Base-by-base conservation (phyloP, 2,797 vertebrate species). In the Taeniopygia guttata region DNA sequence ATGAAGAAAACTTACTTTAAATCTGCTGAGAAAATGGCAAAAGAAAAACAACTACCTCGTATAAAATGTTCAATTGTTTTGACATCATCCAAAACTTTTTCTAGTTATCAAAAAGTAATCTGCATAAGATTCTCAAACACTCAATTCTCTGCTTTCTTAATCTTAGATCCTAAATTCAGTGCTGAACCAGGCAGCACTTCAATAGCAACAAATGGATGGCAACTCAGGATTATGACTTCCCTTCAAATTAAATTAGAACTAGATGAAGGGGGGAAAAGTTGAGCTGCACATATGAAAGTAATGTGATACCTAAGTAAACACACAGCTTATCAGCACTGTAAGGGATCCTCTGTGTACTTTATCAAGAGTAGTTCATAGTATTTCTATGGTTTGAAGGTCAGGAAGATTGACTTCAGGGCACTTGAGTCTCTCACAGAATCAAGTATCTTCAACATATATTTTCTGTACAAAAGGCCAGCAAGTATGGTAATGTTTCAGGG, bases 291-390 rank as follows among this genome's bases (percentile, higher is more conserved):
- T 75, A 48, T 15, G 43, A 78, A 94, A 94, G 91, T 43, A 93
- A 91, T 2, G 51, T 17, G 40, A 94, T 76, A 91, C 87, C 43
- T 25, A 78, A 80, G 91, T 72, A 94, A 94, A 94, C 66, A 91
- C 6, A 63, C 43, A 81, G 62, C 59, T 96, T 93, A 91, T 93
- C 93, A 54, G 69, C 64, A 86, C 12, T n/a, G 51, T 30, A 90
- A 94, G 67, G 42, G 48, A 91, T 76, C 58, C 54, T 54, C 79
- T 63, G 70, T 26, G 63, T 19, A 32, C 58, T 55, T 13, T 68
- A 86, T 68, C 73, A 77, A 69, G 43, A 72, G 23, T 11, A 81
- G 52, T 38, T 89, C 43, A 76, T 1, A 59, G 49, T 64, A 64
- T 51, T 91, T 43, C 52, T 59, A 43, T 84, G 34, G 74, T 63